phyloP scores from a whole-genome alignment of 23 tunicate genomes.

The Phallusia fumigata region DNA sequence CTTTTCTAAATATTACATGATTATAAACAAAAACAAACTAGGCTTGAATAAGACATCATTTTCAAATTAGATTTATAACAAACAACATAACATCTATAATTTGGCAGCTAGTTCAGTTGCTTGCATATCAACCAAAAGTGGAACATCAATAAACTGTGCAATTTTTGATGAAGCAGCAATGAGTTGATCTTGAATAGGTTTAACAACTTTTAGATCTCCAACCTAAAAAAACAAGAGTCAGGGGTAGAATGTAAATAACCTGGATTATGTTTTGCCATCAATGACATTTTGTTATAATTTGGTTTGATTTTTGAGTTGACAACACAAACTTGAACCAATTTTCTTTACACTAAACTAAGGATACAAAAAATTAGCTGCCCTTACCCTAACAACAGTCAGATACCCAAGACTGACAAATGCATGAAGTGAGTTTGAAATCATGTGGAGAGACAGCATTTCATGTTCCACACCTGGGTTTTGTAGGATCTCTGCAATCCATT shows the following conservation, averaged over 20 bases:
- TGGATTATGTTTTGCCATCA: no score
- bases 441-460: slow-evolving; percentile 61
- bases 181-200: neutral
- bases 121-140: neutral
- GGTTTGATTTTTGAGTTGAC: no score
- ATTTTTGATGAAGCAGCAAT: neutral
- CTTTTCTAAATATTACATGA: no score
- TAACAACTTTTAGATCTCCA: neutral
- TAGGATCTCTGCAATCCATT: slow-evolving; percentile 54
- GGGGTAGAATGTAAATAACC: no score
- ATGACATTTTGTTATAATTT: no score
- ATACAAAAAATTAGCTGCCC: neutral
- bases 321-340: no score
- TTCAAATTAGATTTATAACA: neutral
- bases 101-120: neutral
- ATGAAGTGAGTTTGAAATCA: slow-evolving; percentile 65
- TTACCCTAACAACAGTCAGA: neutral
- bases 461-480: slow-evolving; percentile 23
- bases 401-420: neutral
- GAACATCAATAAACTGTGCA: neutral
- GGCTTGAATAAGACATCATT: neutral
- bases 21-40: no score
- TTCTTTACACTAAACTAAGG: no score
- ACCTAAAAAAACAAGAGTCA: neutral
- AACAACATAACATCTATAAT: neutral